A percentile compares a stretch with the other conserved stretches of the same genome.
phyloP scores from a whole-genome alignment of 2,797 vertebrate species.

The Pseudochromis fuscus region DNA sequence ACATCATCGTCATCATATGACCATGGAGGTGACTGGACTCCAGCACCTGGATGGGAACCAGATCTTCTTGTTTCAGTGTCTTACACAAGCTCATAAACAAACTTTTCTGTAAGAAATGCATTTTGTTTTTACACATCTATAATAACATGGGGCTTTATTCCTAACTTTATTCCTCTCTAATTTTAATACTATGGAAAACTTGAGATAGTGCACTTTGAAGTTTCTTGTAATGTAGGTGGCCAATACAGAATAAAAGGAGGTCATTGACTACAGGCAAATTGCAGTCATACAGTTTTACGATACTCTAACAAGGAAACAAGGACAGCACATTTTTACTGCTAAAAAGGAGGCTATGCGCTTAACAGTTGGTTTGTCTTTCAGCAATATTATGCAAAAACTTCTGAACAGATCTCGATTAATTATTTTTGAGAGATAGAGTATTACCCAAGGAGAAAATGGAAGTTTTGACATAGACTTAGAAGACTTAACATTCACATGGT shows the following conservation, averaged over 20 bases:
- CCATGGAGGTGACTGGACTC: conserved; percentile 4
- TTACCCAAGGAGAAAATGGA: too few relatives aligned
- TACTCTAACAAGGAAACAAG: too few relatives aligned
- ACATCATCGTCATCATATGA: conserved; percentile 69
- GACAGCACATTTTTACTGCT: too few relatives aligned
- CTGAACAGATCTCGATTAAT: too few relatives aligned
- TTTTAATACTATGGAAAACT: neutral
- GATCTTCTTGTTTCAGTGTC: neutral
- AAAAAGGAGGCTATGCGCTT: too few relatives aligned
- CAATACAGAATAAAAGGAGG: neutral
- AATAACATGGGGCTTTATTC: neutral
- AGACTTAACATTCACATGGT: too few relatives aligned
- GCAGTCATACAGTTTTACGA: too few relatives aligned
- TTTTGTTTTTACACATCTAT: neutral
- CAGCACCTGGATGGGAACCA: neutral
- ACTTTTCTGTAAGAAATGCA: neutral
- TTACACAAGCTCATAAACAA: neutral
- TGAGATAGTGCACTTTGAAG: neutral
- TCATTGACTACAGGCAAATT: neutral
- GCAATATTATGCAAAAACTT: too few relatives aligned
- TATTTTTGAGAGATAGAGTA: too few relatives aligned
- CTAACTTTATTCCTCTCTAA: conserved; percentile 1
- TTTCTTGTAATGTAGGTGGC: neutral
- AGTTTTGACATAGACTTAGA: too few relatives aligned
- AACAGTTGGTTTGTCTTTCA: too few relatives aligned